These are phyloP conservation scores for Prolemur simus DNA, from an alignment of 2,113 vertebrate genomes.

Conservation along the genomic window DNA sequence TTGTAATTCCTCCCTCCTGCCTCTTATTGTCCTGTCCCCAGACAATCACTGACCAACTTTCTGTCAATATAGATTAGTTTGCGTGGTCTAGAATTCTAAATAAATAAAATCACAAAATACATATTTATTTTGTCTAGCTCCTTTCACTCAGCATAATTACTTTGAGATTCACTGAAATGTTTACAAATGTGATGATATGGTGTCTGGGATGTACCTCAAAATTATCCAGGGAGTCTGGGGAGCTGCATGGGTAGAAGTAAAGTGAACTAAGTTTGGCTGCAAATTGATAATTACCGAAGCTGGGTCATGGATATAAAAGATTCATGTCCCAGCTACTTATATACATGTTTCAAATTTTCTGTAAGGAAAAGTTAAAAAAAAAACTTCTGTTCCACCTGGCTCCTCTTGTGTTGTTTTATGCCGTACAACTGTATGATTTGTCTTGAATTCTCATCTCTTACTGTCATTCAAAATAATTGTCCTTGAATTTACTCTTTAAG, in stretches of 20 bases:
- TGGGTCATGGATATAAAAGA: not conserved
- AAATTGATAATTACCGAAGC: not conserved
- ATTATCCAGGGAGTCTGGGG: not conserved
- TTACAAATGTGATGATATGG: not conserved
- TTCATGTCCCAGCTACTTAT: not conserved
- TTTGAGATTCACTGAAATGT: not conserved
- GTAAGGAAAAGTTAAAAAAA: not conserved
- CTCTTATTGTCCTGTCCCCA: not conserved
- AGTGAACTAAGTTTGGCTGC: not conserved
- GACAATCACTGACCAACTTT: not conserved
- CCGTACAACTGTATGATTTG: not conserved
- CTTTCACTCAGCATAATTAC: not conserved
- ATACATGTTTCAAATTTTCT: not conserved
- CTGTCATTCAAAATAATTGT: not conserved
- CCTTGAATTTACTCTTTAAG: not conserved
- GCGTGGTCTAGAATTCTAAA: not conserved
- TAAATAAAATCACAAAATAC: not conserved
- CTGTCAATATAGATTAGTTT: not conserved
- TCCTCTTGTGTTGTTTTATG: not conserved
- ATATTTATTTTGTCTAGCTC: not conserved
- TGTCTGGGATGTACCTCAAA: not conserved
- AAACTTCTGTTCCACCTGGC: not conserved
- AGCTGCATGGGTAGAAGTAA: not conserved
- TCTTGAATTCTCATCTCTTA: constrained; percentile 8
- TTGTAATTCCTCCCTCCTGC: not conserved